Evolutionary conservation across 2,888 invertebrate genomes (phyloP), one percentile per base, ranked within the genome.

Genomic region (Melikaiella ostensackeni): DNA sequence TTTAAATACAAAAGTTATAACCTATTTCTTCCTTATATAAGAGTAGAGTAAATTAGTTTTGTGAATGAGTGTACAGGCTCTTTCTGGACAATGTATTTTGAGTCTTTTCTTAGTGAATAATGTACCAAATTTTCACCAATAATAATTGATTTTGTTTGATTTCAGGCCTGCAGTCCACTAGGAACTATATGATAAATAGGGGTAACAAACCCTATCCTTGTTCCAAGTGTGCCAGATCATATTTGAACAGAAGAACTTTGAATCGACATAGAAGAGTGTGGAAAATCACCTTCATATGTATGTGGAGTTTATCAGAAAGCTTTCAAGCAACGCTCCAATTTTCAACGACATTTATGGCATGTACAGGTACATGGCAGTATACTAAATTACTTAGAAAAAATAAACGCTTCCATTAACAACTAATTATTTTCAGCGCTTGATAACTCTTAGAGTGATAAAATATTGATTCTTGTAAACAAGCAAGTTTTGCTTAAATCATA

Each of bases 181-280:
- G 70, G 30, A 70, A 70, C 70, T 70, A 33, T 70, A 13, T 24
- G 3, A 70, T 50, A 30, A 27, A 55, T 33, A 70, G 9, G 33
- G 50, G n/a, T 55, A 50, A 30, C 19, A 83, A 83, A 61, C 82
- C 82, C 75, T 83, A 79, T 73, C 81, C 81, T 27, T 82, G 82
- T 30, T 83, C 81, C 77, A 87, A 88, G 50, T 91, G 90, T 81
- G 75, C 77, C 74, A 86, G 86, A 78, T 86, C 87, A 27, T 91
- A 91, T 77, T 83, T 84, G 24, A 89, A 95, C 92, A 95, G 95
- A 89, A 95, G 96, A 86, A 96, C 96, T 78, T 84, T 92, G 75
- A 88, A 88, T 75, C 89, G 91, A 24, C 92, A 92, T 79, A 19
- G 88, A 89, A 78, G 92, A 92, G 77, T 92, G 92, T 75, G 90